Evolutionary conservation across 2,888 invertebrate genomes (phyloP).

Genomic region (Notocelia uddmanniana): DNA sequence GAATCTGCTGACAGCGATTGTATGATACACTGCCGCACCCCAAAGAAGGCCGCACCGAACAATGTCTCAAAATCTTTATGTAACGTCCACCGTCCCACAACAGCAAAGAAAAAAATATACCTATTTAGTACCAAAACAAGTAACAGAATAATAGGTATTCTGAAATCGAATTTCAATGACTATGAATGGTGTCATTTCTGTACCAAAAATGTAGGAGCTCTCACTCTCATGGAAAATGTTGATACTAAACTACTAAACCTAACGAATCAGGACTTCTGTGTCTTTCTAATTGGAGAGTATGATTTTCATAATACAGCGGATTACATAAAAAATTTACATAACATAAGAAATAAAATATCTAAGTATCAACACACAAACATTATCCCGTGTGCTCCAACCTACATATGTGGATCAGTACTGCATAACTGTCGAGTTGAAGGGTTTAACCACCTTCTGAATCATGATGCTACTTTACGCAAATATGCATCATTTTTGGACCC

Average conservation of each 20-base stretch:
- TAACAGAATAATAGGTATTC: neutral
- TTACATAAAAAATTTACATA: neutral
- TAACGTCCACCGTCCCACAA: no score
- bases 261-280: neutral
- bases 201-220: neutral
- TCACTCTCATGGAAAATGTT: neutral
- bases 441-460: neutral
- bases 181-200: constrained; percentile 6
- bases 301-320: neutral
- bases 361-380: neutral
- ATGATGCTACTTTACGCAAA: neutral
- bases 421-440: neutral
- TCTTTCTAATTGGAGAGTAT: neutral
- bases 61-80: no score
- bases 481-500: neutral
- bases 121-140: neutral
- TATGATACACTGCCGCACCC: no score
- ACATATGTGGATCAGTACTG: neutral
- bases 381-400: neutral
- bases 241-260: neutral
- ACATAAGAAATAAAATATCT: neutral
- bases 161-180: neutral
- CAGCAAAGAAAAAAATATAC: neutral
- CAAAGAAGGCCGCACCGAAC: no score
- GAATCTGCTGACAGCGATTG: no score